Conservation (phyloP, 2,888 invertebrate genomes). For the Carterocephalus palaemon region DNA sequence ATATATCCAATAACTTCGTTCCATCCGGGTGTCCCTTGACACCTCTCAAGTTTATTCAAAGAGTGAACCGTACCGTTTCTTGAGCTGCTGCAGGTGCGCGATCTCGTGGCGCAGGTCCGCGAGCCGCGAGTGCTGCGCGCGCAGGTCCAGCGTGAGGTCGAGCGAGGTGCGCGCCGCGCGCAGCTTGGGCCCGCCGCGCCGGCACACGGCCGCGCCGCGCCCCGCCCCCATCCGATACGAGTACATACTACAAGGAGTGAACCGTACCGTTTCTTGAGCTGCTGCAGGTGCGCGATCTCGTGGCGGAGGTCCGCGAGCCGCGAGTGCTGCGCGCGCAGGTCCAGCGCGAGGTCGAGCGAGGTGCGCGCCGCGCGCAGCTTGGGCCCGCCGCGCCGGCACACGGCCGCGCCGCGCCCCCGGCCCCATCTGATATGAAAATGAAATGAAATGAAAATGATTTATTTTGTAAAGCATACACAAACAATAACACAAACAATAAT, state of each 20-base stretch:
- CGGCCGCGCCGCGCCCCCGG: constrained; percentile 30
- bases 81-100: constrained; percentile 87
- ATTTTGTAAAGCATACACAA: no score
- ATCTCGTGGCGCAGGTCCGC: constrained; percentile 92
- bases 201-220: constrained; percentile 31
- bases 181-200: constrained; percentile 42
- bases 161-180: constrained; percentile 90
- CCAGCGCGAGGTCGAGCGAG: constrained; percentile 93
- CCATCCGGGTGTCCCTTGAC: no score
- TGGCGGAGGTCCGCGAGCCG: constrained; percentile 89
- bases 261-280: constrained; percentile 83
- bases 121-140: constrained; percentile 92
- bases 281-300: constrained; percentile 89
- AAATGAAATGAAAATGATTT: no score
- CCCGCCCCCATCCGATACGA: constrained; percentile 48
- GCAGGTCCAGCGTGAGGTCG: constrained; percentile 93
- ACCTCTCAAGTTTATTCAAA: no score
- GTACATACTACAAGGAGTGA: no score
- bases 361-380: constrained; percentile 85
- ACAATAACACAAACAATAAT: no score
- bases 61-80: constrained; percentile 76
- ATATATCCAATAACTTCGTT: no score
- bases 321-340: constrained; percentile 94
- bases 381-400: constrained; percentile 27
- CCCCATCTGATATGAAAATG: constrained; percentile 53